These are phyloP conservation scores for Phalacrocorax brasilianus DNA, from an alignment of 2,113 vertebrate species.

Conservation along the genomic window DNA sequence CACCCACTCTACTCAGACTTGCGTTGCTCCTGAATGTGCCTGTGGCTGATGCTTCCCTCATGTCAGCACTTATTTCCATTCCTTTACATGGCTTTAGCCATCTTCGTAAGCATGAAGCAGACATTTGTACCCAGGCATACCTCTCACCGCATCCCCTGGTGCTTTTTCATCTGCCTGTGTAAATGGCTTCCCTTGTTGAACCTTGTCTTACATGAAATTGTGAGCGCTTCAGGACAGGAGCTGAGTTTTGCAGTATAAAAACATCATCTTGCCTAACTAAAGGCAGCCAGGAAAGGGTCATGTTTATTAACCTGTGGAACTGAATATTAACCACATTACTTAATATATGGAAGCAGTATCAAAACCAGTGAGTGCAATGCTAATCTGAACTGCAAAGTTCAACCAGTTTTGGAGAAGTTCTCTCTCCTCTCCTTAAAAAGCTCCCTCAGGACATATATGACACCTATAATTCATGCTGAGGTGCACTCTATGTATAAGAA, in stretches of 20 bases:
- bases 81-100: not conserved
- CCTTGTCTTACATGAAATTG: not conserved
- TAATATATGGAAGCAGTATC: not conserved
- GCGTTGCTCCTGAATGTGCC: not conserved
- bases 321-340: not conserved
- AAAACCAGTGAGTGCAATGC: fast-evolving
- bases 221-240: not conserved
- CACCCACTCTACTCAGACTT: not conserved
- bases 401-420: not conserved
- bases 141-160: not conserved
- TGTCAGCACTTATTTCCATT: not conserved
- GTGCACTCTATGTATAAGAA: not conserved
- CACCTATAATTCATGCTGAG: not conserved
- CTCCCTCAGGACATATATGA: not conserved
- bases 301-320: not conserved
- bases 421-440: not conserved
- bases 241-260: not conserved
- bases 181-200: not conserved
- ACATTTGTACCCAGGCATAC: not conserved
- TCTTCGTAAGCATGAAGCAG: not conserved
- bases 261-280: not conserved
- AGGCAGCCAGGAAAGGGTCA: not conserved
- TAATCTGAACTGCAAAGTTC: not conserved
- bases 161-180: not conserved
- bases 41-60: not conserved